Evolutionary conservation across 2,888 invertebrate genomes (phyloP).

Genomic region (Autographa gamma): DNA sequence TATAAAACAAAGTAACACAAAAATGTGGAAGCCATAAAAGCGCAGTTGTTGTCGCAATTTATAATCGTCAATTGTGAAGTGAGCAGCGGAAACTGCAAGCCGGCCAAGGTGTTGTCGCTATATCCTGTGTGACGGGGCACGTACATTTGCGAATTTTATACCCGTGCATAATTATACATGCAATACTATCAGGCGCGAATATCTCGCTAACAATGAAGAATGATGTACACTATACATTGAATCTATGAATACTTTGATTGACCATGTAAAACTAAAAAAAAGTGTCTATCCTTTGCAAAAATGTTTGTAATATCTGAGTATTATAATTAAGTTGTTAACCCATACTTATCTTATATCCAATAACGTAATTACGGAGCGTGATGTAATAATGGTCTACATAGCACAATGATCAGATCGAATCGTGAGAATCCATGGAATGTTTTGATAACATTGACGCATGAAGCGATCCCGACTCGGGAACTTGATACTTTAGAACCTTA

Average conservation of each 20-base stretch:
- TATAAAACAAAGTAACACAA: constrained; percentile 20
- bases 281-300: background rate
- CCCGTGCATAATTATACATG: constrained; percentile 21
- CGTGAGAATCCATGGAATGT: constrained; percentile 77
- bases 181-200: constrained; percentile 24
- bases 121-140: constrained; percentile 52
- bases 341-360: constrained; percentile 40
- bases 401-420: constrained; percentile 53
- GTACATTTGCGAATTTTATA: constrained; percentile 40
- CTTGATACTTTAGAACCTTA: constrained; percentile 15
- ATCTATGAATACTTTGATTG: background rate
- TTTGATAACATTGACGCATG: constrained; percentile 72
- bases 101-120: constrained; percentile 54
- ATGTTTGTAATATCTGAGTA: constrained; percentile 19
- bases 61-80: constrained; percentile 41
- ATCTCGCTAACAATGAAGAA: constrained; percentile 27
- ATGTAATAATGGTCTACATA: constrained; percentile 49
- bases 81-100: constrained; percentile 51
- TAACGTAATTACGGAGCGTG: constrained; percentile 46
- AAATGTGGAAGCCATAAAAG: constrained; percentile 15
- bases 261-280: background rate
- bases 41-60: constrained; percentile 30
- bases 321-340: constrained; percentile 45
- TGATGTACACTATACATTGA: background rate
- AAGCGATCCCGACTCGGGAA: constrained; percentile 17